Evolutionary conservation across 2,888 invertebrate species (phyloP), one percentile per base, ranked within the genome.

Genomic region (Graphium colonna): DNA sequence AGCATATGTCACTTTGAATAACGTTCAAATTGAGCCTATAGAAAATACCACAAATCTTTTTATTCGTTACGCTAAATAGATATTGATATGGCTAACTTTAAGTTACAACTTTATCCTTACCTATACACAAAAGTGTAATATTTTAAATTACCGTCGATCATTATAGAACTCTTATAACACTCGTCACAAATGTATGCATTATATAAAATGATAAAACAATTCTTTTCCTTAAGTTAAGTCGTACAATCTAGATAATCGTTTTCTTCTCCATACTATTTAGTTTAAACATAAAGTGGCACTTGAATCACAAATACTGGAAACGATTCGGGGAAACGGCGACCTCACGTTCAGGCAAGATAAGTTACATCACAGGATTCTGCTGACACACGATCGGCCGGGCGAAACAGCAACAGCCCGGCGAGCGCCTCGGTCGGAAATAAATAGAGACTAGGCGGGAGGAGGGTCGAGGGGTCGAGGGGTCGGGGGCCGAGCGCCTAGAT

Each of bases 281-380:
- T 86, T 92, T 92, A 91, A 92, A 93, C 92, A 92, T 92, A 92
- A 93, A 93, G 93, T 93, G 93, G 93, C 93, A 93, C 93, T 93
- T 93, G 91, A 92, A 93, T 93, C 93, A 93, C 93, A 93, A 93
- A 93, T 92, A 93, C 92, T 92, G 92, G 92, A 91, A 92, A 92
- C 90, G 88, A 91, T 92, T 92, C 90, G 87, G 90, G 90, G 88
- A 92, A 91, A 90, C 82, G 85, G 86, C 80, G n/a, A 56, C 73
- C 80, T 83, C 81, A 85, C 77, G 69, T 79, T 82, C n/a, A 84
- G 86, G 86, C 86, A 87, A 86, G 86, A 87, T 80, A 80, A 70
- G 76, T 75, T 78, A 82, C 79, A 85, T 83, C 84, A 84, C 85
- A 81, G 80, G 83, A 74, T 73, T 69, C 75, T 71, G 76, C 36